phyloP scores from a whole-genome alignment of 2,113 vertebrate genomes.

The Rynchops niger region DNA sequence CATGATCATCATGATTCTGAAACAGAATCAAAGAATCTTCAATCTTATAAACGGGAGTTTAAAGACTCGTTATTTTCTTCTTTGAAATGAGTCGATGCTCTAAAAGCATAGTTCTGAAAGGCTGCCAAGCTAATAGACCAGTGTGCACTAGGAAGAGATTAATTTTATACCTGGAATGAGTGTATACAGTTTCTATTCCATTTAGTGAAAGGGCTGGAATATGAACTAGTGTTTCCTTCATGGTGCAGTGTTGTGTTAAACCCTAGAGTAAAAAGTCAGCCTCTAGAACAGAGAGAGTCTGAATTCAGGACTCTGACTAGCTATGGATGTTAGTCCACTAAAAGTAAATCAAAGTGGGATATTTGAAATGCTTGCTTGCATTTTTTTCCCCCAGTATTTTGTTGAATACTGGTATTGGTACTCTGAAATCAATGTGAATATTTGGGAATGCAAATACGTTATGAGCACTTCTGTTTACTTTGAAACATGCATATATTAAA shows the following conservation, averaged over 20 bases:
- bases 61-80: conserved; percentile 18
- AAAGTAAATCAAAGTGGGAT: not conserved
- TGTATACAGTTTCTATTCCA: conserved; percentile 1
- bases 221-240: not conserved
- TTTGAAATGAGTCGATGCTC: not conserved
- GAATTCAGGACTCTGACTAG: not conserved
- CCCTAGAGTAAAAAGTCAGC: not conserved
- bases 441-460: conserved; percentile 24
- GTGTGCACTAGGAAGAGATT: conserved; percentile 47
- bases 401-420: not conserved
- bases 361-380: not conserved
- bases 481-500: not conserved
- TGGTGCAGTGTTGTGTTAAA: not conserved
- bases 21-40: conserved; percentile 37
- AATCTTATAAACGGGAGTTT: conserved; percentile 45
- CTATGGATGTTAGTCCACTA: not conserved
- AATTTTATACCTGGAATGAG: conserved; percentile 41
- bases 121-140: conserved; percentile 30
- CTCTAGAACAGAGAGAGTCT: not conserved
- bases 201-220: conserved; percentile 22
- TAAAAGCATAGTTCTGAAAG: conserved; percentile 42
- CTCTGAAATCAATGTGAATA: not conserved
- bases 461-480: not conserved
- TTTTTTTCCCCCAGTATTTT: not conserved
- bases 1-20: conserved; percentile 7